Base-by-base conservation (phyloP, 2,888 invertebrate genomes). In the Asteroscopus sphinx region DNA sequence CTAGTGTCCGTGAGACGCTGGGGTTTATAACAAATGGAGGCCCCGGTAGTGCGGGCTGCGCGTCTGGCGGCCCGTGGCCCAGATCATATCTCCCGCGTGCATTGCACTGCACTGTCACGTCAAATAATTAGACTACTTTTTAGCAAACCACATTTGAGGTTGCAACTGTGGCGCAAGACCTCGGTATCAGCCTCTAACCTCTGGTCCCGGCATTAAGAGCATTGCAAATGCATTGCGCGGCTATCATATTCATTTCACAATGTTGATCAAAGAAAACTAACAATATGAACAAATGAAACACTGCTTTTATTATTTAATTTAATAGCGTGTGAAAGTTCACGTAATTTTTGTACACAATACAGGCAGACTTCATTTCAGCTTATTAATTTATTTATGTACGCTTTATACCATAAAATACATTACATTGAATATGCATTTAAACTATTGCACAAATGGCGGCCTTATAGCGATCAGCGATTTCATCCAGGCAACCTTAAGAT, bases 101-200 rank as follows among this genome's bases (percentile, higher is more conserved):
- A 63, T 42, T 46, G 45, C 67, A 36, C 44, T 57, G 42, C 42
- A 52, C 47, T 60, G 57, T 66, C 66, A 54, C 42, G 37, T 60
- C 45, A 48, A 51, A 62, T 71, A 68, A 72, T 70, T 65, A 74
- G 68, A 65, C 57, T 64, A 46, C 53, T 64, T 75, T 66, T 68
- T 65, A 56, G 41, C 47, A 56, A 58, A 61, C 36, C 61, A 53
- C 62, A 48, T 58, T 46, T 64, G 48, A 57, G 36, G 36, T 70
- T 51, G 54, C 54, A 52, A 45, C 25, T 45, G 42, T 68, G 60
- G 17, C 54, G 66, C 48, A 57, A 74, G 16, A 44, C 25, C 48
- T 52, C 26, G 21, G 51, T 40, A 30, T 48, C 48, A 21, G 53
- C 35, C 15, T 49, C 52, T 68, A 61, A 58, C 42, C 40, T 65